These are phyloP conservation scores for Magallana ariakensis DNA, from an alignment of 1,140 invertebrate genomes.

Conservation along the genomic window DNA sequence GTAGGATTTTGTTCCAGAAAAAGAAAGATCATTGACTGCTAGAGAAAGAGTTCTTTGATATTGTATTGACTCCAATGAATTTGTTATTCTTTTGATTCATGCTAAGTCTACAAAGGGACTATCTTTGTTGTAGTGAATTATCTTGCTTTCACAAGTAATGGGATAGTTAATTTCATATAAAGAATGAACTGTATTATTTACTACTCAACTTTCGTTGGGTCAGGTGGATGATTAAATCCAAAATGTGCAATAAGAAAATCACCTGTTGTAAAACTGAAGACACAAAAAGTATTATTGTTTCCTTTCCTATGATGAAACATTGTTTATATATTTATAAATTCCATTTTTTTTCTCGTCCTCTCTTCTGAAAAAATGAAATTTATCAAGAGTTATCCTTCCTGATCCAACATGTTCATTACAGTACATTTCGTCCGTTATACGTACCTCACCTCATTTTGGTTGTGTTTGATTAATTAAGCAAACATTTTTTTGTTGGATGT, in stretches of 20 bases:
- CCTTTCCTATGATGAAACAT: no score
- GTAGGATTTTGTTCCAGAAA: neutral
- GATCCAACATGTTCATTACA: conserved; percentile 26
- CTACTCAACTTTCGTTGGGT: conserved; percentile 33
- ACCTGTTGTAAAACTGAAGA: no score
- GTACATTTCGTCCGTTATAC: conserved; percentile 19
- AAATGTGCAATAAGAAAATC: no score
- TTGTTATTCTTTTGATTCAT: conserved; percentile 9
- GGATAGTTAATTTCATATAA: conserved; percentile 2
- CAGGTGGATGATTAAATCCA: neutral
- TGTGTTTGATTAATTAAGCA: conserved; percentile 18
- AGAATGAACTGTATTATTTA: neutral
- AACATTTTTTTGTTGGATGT: conserved; percentile 25
- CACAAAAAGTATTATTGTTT: no score
- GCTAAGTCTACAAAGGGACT: conserved; percentile 23
- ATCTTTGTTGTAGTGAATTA: conserved; percentile 32
- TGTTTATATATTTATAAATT: neutral
- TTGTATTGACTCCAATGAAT: conserved; percentile 5
- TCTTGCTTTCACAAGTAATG: conserved; percentile 2
- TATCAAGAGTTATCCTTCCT: conserved; percentile 20
- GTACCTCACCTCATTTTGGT: conserved; percentile 35
- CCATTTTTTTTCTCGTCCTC: neutral
- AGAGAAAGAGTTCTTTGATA: conserved; percentile 19
- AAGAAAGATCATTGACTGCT: neutral
- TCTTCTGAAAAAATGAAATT: neutral